Conservation (phyloP, 2,888 invertebrate genomes). For the Nebria brevicollis region DNA sequence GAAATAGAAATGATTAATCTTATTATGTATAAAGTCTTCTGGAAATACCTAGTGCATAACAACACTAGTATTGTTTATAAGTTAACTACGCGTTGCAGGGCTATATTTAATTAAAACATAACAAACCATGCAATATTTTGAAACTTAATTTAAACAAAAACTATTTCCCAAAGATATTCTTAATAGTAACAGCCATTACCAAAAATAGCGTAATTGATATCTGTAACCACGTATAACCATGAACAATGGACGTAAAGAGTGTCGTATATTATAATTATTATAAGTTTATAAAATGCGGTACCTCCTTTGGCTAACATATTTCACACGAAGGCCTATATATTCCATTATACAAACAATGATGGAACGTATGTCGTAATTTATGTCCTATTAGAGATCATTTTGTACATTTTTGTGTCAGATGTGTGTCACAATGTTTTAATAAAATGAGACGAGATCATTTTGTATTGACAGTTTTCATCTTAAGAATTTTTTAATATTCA, state of each 20-base stretch:
- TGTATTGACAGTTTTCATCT: slow-evolving; percentile 4
- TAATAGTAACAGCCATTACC: no score
- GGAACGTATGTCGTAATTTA: not conserved
- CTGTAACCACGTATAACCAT: no score
- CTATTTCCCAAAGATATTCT: no score
- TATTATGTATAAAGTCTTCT: not conserved
- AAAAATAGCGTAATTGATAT: no score
- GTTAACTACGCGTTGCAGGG: not conserved
- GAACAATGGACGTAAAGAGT: not conserved
- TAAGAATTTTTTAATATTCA: not conserved
- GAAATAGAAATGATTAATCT: not conserved
- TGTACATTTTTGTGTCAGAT: slow-evolving; percentile 11
- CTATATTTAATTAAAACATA: not conserved
- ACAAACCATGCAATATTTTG: not conserved
- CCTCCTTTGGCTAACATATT: not conserved
- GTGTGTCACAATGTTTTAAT: not conserved
- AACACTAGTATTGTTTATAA: not conserved
- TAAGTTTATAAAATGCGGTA: not conserved
- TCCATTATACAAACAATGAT: not conserved
- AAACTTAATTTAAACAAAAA: no score
- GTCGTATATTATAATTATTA: not conserved
- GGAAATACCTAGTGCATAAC: not conserved
- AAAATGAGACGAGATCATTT: not conserved
- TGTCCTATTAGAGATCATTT: slow-evolving; percentile 6
- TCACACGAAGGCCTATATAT: slow-evolving; percentile 5